Evolutionary conservation across 2,113 vertebrate species (phyloP), one percentile per base, ranked within the genome.

Genomic region (Ivindomyrus marchei): DNA sequence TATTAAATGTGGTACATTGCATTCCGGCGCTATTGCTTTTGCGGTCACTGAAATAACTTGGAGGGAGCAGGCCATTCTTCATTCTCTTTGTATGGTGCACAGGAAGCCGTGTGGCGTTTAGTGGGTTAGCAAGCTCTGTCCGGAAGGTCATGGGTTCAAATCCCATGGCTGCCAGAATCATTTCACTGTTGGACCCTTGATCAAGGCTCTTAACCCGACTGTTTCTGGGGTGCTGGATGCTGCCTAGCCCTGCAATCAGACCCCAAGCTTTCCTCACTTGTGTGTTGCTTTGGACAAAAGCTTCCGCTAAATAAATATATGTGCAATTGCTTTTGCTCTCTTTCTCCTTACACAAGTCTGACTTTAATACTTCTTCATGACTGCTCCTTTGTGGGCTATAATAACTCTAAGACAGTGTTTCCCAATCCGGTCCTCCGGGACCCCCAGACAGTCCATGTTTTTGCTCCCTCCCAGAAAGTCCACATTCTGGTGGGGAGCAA

Each of bases 291-390:
- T 70, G 62, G 62, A 70, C 10, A 31, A 70, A 70, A 70, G n/a
- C 62, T 13, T 31, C 27, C 10, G 0, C 27, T 31, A 70, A 31
- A 31, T 31, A 31, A 70, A 70, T 70, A 70, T 13, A 27, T 70
- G 62, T 66, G 10, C n/a, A 31, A 70, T 31, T 70, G 85, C 46
- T 58, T 53, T 31, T 80, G 62, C 89, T 46, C 42, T 58, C 4
- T 21, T 36, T 86, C 53, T 47, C 53, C 6, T 52, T 27, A 89
- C 74, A 89, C 52, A 47, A 90, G 45, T 89, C 56, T 70, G 39
- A 50, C 62, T 74, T 89, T 85, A 62, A 70, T 87, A 50, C 56
- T 66, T 70, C 83, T 86, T 84, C 83, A 39, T 36, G n/a, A 24
- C 36, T 11, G 21, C 42, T 24, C 56, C 42, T 87, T 70, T 36